A percentile compares a stretch with the other conserved stretches of the same genome.
Conservation (phyloP, 2,888 invertebrate species). For the Caenorhabditis becei region DNA sequence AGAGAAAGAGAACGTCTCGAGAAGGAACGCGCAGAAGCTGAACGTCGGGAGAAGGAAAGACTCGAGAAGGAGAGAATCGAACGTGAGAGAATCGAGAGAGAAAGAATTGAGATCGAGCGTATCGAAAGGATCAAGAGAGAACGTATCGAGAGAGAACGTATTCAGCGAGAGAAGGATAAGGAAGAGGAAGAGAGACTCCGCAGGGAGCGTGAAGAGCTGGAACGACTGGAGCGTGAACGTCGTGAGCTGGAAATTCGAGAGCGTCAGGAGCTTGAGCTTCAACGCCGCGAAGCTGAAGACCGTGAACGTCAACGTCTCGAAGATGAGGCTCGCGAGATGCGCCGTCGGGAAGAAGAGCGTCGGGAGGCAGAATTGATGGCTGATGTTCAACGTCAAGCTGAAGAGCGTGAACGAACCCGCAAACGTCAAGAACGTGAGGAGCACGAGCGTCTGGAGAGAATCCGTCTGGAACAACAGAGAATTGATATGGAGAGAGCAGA, state of each 20-base stretch:
- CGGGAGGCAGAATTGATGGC: slow-evolving; percentile 75
- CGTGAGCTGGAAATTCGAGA: slow-evolving; percentile 75
- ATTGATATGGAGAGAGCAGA: slow-evolving; percentile 76
- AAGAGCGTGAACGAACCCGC: slow-evolving; percentile 74
- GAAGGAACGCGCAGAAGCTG: slow-evolving; percentile 74
- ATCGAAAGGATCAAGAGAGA: slow-evolving; percentile 80
- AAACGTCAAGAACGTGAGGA: slow-evolving; percentile 74
- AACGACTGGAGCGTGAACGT: slow-evolving; percentile 74
- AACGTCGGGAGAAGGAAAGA: slow-evolving; percentile 71
- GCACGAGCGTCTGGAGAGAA: slow-evolving; percentile 75
- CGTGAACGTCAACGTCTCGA: slow-evolving; percentile 76
- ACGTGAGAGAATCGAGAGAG: slow-evolving; percentile 69
- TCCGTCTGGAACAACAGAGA: slow-evolving; percentile 78
- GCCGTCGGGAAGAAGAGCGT: slow-evolving; percentile 72
- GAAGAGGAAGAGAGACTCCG: slow-evolving; percentile 67
- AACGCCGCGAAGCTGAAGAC: slow-evolving; percentile 69
- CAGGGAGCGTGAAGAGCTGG: slow-evolving; percentile 63
- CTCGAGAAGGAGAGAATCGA: slow-evolving; percentile 72
- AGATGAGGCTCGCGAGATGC: slow-evolving; percentile 74
- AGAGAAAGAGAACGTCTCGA: slow-evolving; percentile 72
- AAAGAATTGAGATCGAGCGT: slow-evolving; percentile 77
- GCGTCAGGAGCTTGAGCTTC: slow-evolving; percentile 71
- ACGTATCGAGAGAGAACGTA: slow-evolving; percentile 73
- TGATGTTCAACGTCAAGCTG: slow-evolving; percentile 72
- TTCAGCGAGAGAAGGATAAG: slow-evolving; percentile 70